Evolutionary conservation across 30 jellyfish, hydroid and myxozoan species (phyloP).

Genomic region (Turritopsis dohrnii): DNA sequence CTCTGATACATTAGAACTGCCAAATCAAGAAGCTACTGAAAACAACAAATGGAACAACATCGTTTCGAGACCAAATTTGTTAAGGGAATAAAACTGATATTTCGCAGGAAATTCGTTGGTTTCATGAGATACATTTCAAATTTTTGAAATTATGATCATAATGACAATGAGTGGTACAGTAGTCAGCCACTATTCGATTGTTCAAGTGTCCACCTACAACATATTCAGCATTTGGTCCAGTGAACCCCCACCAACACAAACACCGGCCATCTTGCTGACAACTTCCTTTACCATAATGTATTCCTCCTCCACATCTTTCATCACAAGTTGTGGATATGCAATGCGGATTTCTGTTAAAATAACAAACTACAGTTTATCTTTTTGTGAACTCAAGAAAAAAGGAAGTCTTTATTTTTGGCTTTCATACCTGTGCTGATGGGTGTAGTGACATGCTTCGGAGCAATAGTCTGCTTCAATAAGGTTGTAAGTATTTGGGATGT

Average conservation of each 20-base stretch:
- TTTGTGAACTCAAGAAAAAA: neutral
- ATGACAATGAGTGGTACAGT: constrained; percentile 48
- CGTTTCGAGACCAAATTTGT: no score
- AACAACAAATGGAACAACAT: no score
- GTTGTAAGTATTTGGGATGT: neutral
- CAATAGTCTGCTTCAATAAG: constrained; percentile 18
- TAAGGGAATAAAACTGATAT: no score
- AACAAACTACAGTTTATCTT: neutral
- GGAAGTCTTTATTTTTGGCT: neutral
- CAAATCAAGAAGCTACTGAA: no score
- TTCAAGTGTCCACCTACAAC: constrained; percentile 15
- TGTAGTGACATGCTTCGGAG: constrained; percentile 21
- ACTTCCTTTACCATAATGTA: constrained; percentile 49
- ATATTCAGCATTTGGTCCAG: constrained; percentile 66
- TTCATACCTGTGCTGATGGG: constrained; percentile 18
- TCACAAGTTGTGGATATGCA: constrained; percentile 23
- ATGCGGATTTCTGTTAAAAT: neutral
- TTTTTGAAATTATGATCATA: constrained; percentile 38
- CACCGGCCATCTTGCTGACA: constrained; percentile 57
- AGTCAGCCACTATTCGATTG: constrained; percentile 45
- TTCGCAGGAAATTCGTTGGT: neutral
- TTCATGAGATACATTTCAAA: neutral
- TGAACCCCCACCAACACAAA: constrained; percentile 79
- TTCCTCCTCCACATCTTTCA: constrained; percentile 40
- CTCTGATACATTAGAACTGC: no score